phyloP scores from a whole-genome alignment of 2,113 vertebrate species.

The Physeter macrocephalus region DNA sequence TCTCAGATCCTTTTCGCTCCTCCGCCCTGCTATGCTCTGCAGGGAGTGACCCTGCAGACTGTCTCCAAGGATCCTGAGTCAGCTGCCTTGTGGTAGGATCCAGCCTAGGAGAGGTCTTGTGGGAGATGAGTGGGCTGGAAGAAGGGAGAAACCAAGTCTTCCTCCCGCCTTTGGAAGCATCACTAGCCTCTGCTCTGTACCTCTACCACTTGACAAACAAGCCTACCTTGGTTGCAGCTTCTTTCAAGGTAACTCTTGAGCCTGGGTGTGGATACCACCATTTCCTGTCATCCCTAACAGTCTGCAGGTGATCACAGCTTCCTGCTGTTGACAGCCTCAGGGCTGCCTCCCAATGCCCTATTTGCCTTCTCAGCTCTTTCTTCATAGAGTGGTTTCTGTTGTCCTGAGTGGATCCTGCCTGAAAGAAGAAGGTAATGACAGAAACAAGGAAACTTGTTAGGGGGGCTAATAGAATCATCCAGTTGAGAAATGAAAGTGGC shows the following conservation, averaged over 20 bases:
- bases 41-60: background rate
- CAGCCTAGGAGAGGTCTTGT: background rate
- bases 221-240: background rate
- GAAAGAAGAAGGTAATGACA: background rate
- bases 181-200: background rate
- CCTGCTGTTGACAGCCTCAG: background rate
- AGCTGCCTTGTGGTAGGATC: background rate
- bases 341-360: background rate
- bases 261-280: no score
- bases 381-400: background rate
- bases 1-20: background rate
- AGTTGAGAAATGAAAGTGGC: background rate
- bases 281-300: background rate
- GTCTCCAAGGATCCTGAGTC: background rate
- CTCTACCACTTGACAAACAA: background rate
- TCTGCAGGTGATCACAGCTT: background rate
- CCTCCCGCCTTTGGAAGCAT: background rate
- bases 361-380: background rate
- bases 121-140: background rate
- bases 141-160: background rate
- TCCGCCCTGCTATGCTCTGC: background rate
- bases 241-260: background rate
- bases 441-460: background rate
- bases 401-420: background rate
- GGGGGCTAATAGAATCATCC: background rate